Evolutionary conservation across 2,113 vertebrate species (phyloP).

Genomic region (Chrysochloris asiatica): DNA sequence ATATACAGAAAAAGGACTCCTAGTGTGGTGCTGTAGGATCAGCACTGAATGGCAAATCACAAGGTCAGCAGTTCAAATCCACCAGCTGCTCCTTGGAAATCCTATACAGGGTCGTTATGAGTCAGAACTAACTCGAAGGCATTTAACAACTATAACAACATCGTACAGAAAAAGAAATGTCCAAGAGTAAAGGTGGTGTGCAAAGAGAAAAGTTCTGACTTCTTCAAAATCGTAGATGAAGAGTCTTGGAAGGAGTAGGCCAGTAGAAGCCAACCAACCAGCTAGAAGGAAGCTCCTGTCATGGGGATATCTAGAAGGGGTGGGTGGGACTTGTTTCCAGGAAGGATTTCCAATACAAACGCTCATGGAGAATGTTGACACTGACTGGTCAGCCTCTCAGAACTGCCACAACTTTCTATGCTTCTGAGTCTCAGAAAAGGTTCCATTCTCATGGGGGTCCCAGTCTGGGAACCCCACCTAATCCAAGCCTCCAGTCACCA

Average conservation of each 20-base stretch:
- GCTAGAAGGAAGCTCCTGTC: conserved; percentile 1
- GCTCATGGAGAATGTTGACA: background rate
- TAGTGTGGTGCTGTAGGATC: too few relatives aligned
- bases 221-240: conserved; percentile 23
- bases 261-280: background rate
- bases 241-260: background rate
- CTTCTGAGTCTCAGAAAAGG: conserved; percentile 17
- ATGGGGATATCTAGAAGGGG: background rate
- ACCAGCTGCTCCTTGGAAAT: too few relatives aligned
- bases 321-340: background rate
- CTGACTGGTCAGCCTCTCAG: background rate
- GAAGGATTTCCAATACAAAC: background rate
- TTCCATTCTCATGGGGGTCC: background rate
- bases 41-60: too few relatives aligned
- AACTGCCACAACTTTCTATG: background rate
- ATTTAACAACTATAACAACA: too few relatives aligned
- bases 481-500: background rate
- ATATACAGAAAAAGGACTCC: background rate
- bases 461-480: background rate
- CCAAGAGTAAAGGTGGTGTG: background rate
- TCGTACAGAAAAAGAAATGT: too few relatives aligned
- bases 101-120: too few relatives aligned
- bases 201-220: background rate
- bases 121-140: too few relatives aligned
- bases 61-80: too few relatives aligned